Evolutionary conservation across 2,888 invertebrate species (phyloP), one percentile per base, ranked within the genome.

Genomic region (Meteorus cinctellus): DNA sequence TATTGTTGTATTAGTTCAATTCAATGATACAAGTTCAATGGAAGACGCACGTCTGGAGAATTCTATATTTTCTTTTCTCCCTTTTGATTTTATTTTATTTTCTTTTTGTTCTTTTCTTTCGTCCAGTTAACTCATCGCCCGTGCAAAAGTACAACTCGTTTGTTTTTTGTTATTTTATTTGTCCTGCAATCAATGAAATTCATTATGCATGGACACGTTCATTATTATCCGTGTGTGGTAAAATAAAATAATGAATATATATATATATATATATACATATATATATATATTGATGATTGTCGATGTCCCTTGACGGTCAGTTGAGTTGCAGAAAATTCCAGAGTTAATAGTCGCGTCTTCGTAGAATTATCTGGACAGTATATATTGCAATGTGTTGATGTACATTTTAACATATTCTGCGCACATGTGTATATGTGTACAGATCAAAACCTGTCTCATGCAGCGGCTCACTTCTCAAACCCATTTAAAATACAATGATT

Each of bases 1-100:
- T 81, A 76, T 78, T 70, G 72, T 72, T 34, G 14, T 72, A 72
- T 72, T 34, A 16, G 12, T 66, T 31, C 36, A 55, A 66, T 29
- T 48, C 48, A 48, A 48, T 16, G 8, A n/a, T n/a, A 24, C 68
- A 51, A 41, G 66, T 41, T 51, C 51, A 68, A 68, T 68, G 51
- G 51, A 36, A 24, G 45, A 45, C 45, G 16, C 45, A 45, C 45
- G 16, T 4, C 16, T 45, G 16, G 8, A 45, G 8, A 12, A 8
- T 45, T 45, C 16, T 14, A 45, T 45, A 8, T 45, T 48, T n/a
- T 48, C 34, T 66, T 55, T 65, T 34, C 51, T n/a, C 14, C 1
- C 12, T 12, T 0, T 41, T 41, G 3, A 48, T 48, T 16, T 48
- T 48, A 16, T 16, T n/a, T 48, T n/a, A 48, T n/a, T 48, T n/a